A percentile compares a stretch with the other conserved stretches of the same genome.
Conservation (phyloP, 2,797 vertebrate genomes). For the Chelmon rostratus region DNA sequence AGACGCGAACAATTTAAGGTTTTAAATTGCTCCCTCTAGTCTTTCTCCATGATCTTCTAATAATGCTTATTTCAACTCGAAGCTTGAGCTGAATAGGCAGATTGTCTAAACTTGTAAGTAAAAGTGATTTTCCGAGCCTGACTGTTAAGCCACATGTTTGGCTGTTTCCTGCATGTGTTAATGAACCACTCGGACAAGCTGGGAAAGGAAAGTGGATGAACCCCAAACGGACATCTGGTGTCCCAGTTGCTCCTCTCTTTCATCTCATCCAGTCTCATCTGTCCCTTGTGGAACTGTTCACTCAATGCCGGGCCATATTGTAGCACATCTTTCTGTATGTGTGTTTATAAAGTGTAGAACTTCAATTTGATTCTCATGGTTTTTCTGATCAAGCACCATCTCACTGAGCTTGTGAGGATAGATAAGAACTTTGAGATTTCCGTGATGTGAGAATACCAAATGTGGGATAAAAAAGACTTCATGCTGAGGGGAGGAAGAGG, state of each 20-base stretch:
- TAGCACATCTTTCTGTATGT: neutral
- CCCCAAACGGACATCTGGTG: slow-evolving; percentile 50
- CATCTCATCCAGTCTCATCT: slow-evolving; percentile 43
- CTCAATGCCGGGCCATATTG: neutral
- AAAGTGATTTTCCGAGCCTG: slow-evolving; percentile 15
- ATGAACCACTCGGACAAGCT: slow-evolving; percentile 30
- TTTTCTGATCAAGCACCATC: slow-evolving; percentile 4
- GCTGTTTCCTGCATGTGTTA: slow-evolving; percentile 35
- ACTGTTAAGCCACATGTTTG: slow-evolving; percentile 28
- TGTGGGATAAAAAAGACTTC: slow-evolving; percentile 21
- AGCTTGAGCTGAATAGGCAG: neutral
- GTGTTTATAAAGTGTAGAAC: neutral
- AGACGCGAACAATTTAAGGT: slow-evolving; percentile 13
- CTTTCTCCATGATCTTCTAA: neutral
- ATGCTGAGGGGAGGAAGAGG: slow-evolving; percentile 28
- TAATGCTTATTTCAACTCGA: slow-evolving; percentile 3
- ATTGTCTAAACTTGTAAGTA: slow-evolving; percentile 5
- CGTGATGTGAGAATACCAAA: neutral
- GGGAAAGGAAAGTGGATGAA: slow-evolving; percentile 28
- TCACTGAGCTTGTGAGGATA: slow-evolving; percentile 6
- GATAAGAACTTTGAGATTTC: slow-evolving; percentile 18
- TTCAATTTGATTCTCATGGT: slow-evolving; percentile 2
- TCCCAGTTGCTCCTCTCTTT: slow-evolving; percentile 44
- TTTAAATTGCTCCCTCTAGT: neutral
- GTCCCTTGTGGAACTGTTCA: slow-evolving; percentile 20